Conservation (phyloP, 2,797 vertebrate species). For the Ambastaia sidthimunki region DNA sequence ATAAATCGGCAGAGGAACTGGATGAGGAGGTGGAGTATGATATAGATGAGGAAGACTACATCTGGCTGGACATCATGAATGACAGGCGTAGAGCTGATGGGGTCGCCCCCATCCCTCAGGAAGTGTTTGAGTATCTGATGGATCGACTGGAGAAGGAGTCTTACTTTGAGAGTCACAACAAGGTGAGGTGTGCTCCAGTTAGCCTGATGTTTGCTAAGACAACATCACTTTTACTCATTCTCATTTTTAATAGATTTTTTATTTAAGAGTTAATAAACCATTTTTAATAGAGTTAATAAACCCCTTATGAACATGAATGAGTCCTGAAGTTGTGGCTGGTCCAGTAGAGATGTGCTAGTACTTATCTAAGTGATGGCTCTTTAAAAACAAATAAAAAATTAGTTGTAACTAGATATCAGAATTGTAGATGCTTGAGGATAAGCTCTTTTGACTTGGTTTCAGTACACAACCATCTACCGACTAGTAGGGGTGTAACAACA, state of each 20-base stretch:
- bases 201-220: background rate
- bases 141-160: slow-evolving; percentile 98
- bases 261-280: background rate
- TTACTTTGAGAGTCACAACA: slow-evolving; percentile 99
- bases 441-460: too few species aligned
- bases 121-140: slow-evolving; percentile 98
- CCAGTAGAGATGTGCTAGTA: too few species aligned
- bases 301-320: background rate
- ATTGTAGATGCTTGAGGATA: too few species aligned
- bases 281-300: too few species aligned
- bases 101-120: slow-evolving; percentile 93
- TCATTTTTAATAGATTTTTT: too few species aligned
- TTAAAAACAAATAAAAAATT: too few species aligned
- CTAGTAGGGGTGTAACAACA: too few species aligned
- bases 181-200: slow-evolving; percentile 69
- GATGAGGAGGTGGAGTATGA: slow-evolving; percentile 99
- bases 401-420: too few species aligned
- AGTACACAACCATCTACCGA: too few species aligned
- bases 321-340: background rate
- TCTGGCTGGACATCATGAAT: slow-evolving; percentile 99
- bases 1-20: slow-evolving; percentile 97
- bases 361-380: too few species aligned
- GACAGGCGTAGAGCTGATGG: slow-evolving; percentile 92
- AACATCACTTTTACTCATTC: background rate
- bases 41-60: slow-evolving; percentile 98